A percentile compares a stretch with the other conserved stretches of the same genome.
Evolutionary conservation across 2,113 vertebrate genomes (phyloP).

Genomic region (Strix uralensis): DNA sequence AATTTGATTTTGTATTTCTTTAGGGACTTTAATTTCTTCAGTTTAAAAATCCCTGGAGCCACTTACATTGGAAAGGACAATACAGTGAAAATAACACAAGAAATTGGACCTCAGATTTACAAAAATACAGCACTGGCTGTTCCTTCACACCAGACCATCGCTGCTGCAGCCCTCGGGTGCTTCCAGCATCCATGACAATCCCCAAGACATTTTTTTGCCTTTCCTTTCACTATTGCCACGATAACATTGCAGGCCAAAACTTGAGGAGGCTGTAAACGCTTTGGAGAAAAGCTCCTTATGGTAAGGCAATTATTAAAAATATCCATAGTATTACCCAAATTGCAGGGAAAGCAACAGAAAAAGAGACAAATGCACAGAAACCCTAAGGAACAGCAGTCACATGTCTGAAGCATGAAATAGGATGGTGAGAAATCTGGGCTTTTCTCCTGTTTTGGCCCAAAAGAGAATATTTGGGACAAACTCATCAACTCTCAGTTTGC

Average conservation of each 20-base stretch:
- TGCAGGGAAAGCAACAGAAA: too few species aligned
- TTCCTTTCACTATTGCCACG: neutral
- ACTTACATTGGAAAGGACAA: constrained; percentile 95
- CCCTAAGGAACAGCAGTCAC: neutral
- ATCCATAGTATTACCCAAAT: fast-evolving
- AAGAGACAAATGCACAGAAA: too few species aligned
- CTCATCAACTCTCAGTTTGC: neutral
- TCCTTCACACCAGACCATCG: neutral
- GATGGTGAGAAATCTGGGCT: neutral
- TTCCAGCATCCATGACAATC: neutral
- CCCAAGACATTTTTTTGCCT: neutral
- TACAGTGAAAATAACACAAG: constrained; percentile 93
- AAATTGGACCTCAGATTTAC: constrained; percentile 93
- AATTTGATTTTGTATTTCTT: neutral
- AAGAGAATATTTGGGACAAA: neutral
- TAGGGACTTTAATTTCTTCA: constrained; percentile 93
- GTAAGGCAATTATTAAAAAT: neutral
- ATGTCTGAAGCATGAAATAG: neutral
- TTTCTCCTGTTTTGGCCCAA: neutral
- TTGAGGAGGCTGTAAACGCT: neutral
- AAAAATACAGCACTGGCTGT: constrained; percentile 77
- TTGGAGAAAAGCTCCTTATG: neutral
- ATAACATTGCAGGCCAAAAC: neutral
- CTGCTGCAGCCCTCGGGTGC: neutral
- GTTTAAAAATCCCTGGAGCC: constrained; percentile 98